A percentile compares a stretch with the other conserved stretches of the same genome.
Evolutionary conservation across 2,113 vertebrate genomes (phyloP).

Genomic region (Sarotherodon lohbergeri): DNA sequence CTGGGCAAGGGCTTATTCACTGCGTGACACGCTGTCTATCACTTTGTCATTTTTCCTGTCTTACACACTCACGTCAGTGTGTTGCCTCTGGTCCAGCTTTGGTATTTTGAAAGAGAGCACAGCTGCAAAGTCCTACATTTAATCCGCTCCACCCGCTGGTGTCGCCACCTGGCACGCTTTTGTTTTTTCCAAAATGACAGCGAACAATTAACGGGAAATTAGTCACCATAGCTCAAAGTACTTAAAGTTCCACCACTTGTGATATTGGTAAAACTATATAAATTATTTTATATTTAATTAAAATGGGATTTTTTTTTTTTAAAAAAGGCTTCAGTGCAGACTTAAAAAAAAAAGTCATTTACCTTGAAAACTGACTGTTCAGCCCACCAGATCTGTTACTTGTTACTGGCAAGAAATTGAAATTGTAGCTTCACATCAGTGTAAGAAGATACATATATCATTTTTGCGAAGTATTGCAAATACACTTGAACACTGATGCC

Average conservation of each 20-base stretch:
- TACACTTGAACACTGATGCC: not conserved
- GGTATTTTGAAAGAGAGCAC: constrained; percentile 25
- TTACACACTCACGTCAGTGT: not conserved
- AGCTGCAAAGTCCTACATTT: constrained; percentile 10
- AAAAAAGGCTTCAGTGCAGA: too few relatives aligned
- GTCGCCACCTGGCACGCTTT: not conserved
- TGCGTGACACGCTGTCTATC: constrained; percentile 41
- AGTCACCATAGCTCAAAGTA: not conserved
- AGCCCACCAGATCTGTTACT: not conserved
- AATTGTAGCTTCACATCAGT: not conserved
- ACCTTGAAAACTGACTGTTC: not conserved
- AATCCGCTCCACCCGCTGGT: not conserved
- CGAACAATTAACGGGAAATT: not conserved
- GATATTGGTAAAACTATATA: not conserved
- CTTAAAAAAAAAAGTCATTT: too few relatives aligned
- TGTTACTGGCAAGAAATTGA: not conserved
- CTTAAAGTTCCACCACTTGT: not conserved
- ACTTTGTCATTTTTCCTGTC: constrained; percentile 23
- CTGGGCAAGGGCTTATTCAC: constrained; percentile 33
- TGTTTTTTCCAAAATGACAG: not conserved
- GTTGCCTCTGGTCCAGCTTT: constrained; percentile 33
- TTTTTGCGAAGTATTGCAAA: not conserved
- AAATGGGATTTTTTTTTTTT: too few relatives aligned
- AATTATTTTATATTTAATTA: not conserved
- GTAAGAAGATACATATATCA: not conserved